These are phyloP conservation scores for Mactromeris polynyma DNA, from an alignment of 2,888 invertebrate species.

Conservation along the genomic window DNA sequence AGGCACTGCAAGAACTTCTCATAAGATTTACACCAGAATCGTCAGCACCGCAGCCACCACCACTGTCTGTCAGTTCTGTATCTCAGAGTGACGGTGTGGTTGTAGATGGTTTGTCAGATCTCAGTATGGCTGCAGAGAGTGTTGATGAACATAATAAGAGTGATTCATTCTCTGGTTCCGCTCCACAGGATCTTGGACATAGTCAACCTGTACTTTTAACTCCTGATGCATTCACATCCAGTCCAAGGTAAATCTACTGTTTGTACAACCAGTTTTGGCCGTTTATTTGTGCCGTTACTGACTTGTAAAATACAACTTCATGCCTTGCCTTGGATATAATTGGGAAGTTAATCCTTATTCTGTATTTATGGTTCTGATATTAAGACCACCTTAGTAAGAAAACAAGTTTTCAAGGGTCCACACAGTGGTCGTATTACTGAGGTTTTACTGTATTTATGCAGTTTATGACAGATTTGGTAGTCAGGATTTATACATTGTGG, in stretches of 20 bases:
- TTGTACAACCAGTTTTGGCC: no score
- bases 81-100: slow-evolving; percentile 84
- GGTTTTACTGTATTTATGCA: no score
- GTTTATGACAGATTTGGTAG: no score
- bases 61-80: slow-evolving; percentile 82
- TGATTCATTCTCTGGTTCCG: slow-evolving; percentile 47
- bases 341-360: no score
- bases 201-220: slow-evolving; percentile 89
- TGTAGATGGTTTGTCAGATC: slow-evolving; percentile 85
- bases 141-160: slow-evolving; percentile 84
- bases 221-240: slow-evolving; percentile 92
- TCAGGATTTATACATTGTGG: no score
- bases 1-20: slow-evolving; percentile 94
- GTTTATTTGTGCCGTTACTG: no score
- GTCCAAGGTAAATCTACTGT: slow-evolving; percentile 72
- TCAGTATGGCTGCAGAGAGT: slow-evolving; percentile 82
- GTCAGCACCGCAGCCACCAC: slow-evolving; percentile 76
- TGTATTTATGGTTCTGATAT: no score
- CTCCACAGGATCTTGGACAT: slow-evolving; percentile 82
- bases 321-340: no score
- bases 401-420: no score
- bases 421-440: no score
- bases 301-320: no score
- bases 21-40: slow-evolving; percentile 89
- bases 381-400: no score